Base-by-base conservation (phyloP, 2,888 invertebrate genomes). In the Spodoptera littoralis region DNA sequence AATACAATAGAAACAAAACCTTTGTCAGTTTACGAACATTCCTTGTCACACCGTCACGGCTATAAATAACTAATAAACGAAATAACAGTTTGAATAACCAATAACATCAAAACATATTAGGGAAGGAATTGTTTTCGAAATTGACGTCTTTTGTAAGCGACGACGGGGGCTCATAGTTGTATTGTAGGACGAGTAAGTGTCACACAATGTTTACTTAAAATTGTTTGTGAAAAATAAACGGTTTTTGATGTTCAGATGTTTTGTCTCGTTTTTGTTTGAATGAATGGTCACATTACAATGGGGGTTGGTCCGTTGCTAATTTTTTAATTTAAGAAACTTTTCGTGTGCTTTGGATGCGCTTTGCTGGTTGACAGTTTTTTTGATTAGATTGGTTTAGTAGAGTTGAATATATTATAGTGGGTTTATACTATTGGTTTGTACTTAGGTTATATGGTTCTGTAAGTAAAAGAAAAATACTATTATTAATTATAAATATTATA, bases 31-130 rank as follows among this genome's bases (percentile, higher is more conserved):
- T 82, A 84, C 79, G 76, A 77, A 83, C 80, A 81, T 83, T 80
- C 84, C 65, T 44, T 62, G 60, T 44, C 70, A 50, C 49, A 45
- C 50, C 81, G 90, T 90, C 92, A 93, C 86, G 92, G 88, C 72
- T 84, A 84, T 91, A 90, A 90, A 85, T 84, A 74, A 80, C 84
- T 84, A 90, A 93, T 92, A 90, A 88, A 84, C 82, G 60, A 48
- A 84, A 84, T 82, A 80, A 77, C 84, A 82, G 70, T 41, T n/a
- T 90, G 88, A 91, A 92, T 87, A 80, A 84, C 83, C 82, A 80
- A 88, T 89, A 88, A 89, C 89, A 93, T 93, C 93, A 93, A 93
- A 94, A 94, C 94, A 94, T 92, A 94, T 94, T 94, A 94, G 86
- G 88, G 83, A 72, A 74, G 68, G 76, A 73, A 88, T 94, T 94